Evolutionary conservation across 1,140 invertebrate genomes (phyloP), one percentile per base, ranked within the genome.

Genomic region (Drosophila rhopaloa): DNA sequence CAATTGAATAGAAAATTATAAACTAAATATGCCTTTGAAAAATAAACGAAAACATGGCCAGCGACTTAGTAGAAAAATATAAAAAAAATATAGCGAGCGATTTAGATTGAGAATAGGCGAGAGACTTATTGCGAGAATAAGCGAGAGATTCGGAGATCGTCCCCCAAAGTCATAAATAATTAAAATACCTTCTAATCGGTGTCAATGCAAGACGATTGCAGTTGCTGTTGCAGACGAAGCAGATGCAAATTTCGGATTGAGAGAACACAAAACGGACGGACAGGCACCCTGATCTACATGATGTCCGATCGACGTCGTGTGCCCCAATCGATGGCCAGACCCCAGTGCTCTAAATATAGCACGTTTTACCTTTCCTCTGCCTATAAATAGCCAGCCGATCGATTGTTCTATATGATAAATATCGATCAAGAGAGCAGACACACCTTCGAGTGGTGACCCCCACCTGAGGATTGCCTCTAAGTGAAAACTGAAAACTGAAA

Each of bases 101-200:
- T 48, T 53, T 8, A 8, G 9, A n/a, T n/a, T 40, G 29, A 63
- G 37, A 61, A 37, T 24, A 19, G 11, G 14, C 14, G 55, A 14
- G 13, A 9, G 13, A 14, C 19, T 53, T 8, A 8, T 5, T 10
- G 9, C 44, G 29, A 63, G 37, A 61, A 37, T 24, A 19, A 9
- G 14, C 41, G 32, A 67, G 29, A 58, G 29, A 48, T 48, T 35
- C 8, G 16, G 76, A 65, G 60, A 27, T 66, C 59, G 75, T 47
- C 80, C 70, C 70, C 80, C 84, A 88, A 88, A 88, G 84, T 88
- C 84, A 88, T 88, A 89, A 88, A 78, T 84, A 88, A 88, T 88
- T 88, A 88, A 88, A 88, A 88, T 88, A 88, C 84, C 84, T 88
- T 88, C 84, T 88, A 88, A 88, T 89, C 83, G 83, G 84, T 88